A percentile compares a stretch with the other conserved stretches of the same genome.
Conservation (phyloP, 2,888 invertebrate species). For the Drosophila neoperkinsi region DNA sequence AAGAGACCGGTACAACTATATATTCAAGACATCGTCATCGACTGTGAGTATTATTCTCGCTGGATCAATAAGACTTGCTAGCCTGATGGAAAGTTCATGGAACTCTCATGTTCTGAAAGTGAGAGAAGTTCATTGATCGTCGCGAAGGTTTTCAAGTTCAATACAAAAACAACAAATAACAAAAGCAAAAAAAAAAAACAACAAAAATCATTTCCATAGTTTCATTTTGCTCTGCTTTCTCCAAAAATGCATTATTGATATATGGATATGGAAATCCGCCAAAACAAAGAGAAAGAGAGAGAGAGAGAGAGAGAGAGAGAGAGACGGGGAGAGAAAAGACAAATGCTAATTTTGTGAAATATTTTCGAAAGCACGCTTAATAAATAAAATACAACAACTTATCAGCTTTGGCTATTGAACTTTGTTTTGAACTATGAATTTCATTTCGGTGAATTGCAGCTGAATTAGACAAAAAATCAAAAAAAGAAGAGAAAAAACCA, state of each 20-base stretch:
- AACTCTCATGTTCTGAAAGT: slow-evolving; percentile 42
- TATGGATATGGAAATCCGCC: slow-evolving; percentile 1
- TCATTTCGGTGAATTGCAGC: slow-evolving; percentile 11
- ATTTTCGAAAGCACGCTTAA: background rate
- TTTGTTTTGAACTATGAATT: slow-evolving; percentile 2
- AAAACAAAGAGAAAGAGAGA: background rate
- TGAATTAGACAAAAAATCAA: slow-evolving; percentile 1
- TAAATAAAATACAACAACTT: background rate
- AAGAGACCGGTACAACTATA: slow-evolving; percentile 20
- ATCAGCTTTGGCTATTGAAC: slow-evolving; percentile 39
- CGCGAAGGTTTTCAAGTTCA: slow-evolving; percentile 59
- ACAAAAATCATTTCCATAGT: slow-evolving; percentile 44
- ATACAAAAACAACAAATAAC: slow-evolving; percentile 1
- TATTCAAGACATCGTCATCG: slow-evolving; percentile 29
- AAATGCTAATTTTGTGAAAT: slow-evolving; percentile 2
- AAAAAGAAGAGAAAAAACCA: background rate
- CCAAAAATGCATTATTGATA: slow-evolving; percentile 54
- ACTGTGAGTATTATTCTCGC: slow-evolving; percentile 12
- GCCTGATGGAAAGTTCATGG: slow-evolving; percentile 49
- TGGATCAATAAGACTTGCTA: slow-evolving; percentile 24
- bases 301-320: slow-evolving; percentile 8
- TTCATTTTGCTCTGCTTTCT: slow-evolving; percentile 21
- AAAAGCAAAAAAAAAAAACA: slow-evolving; percentile 2
- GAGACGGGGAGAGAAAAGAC: slow-evolving; percentile 17
- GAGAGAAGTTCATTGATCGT: slow-evolving; percentile 64